Conservation (phyloP, 1,140 invertebrate species). For the Pseudomyrmex sp. region DNA sequence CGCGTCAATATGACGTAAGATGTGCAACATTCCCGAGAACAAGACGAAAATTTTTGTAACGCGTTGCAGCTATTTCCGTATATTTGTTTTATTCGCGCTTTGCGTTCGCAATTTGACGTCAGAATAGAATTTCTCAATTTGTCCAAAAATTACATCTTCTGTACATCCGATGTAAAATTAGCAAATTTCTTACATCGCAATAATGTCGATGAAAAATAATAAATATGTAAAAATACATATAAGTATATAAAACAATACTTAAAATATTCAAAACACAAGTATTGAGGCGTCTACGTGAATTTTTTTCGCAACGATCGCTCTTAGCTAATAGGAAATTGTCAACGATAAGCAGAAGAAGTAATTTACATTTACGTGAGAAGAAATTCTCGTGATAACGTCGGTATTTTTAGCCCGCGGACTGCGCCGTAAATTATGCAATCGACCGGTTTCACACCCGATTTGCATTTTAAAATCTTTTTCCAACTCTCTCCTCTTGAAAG, state of each 20-base stretch:
- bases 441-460: slow-evolving; percentile 30
- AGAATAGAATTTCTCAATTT: not conserved
- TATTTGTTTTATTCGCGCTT: not conserved
- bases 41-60: not conserved
- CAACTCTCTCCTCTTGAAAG: slow-evolving; percentile 51
- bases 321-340: slow-evolving; percentile 49
- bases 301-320: not conserved
- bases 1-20: slow-evolving; percentile 14
- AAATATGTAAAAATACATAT: too few relatives aligned
- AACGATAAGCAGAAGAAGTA: slow-evolving; percentile 52
- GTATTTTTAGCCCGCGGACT: slow-evolving; percentile 33
- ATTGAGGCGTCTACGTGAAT: too few relatives aligned
- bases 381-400: slow-evolving; percentile 52
- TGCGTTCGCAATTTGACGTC: not conserved
- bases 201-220: too few relatives aligned
- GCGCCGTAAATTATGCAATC: slow-evolving; percentile 51
- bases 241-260: too few relatives aligned
- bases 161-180: too few relatives aligned
- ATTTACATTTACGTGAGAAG: slow-evolving; percentile 55
- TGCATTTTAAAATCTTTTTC: slow-evolving; percentile 56
- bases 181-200: too few relatives aligned
- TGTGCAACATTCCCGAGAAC: not conserved
- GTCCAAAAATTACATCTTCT: too few relatives aligned
- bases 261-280: too few relatives aligned
- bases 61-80: not conserved